Conservation (phyloP, 1,140 invertebrate genomes). For the Drosophila pruinosa region DNA sequence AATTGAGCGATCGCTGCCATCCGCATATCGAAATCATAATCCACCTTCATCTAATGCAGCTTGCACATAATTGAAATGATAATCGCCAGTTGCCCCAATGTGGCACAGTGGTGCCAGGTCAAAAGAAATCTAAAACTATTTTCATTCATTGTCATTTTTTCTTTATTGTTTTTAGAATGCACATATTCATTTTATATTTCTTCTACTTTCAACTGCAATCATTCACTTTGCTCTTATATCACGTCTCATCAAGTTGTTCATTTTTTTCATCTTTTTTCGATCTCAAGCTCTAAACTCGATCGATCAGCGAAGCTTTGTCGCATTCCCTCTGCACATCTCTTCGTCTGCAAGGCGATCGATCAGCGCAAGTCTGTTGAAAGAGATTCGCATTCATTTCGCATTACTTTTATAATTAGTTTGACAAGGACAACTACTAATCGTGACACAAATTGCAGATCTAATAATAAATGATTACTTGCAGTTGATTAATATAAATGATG, state of each 20-base stretch:
- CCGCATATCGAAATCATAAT: conserved; percentile 31
- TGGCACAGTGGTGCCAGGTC: conserved; percentile 33
- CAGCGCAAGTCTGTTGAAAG: background rate
- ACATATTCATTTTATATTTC: too few relatives aligned
- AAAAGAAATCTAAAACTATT: background rate
- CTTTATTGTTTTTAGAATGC: too few relatives aligned
- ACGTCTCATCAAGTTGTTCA: background rate
- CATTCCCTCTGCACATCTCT: background rate
- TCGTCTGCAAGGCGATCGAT: background rate
- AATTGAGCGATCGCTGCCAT: conserved; percentile 43
- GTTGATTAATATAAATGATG: background rate
- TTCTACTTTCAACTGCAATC: too few relatives aligned
- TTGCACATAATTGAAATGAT: conserved; percentile 66
- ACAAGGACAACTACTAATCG: conserved; percentile 16
- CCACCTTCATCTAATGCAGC: conserved; percentile 57
- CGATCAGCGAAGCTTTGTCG: conserved; percentile 10
- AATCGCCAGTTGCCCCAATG: conserved; percentile 10
- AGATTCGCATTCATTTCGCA: background rate
- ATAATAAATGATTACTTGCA: background rate
- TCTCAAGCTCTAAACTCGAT: background rate
- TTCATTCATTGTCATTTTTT: too few relatives aligned
- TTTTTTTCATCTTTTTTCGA: too few relatives aligned
- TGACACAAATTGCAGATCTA: background rate
- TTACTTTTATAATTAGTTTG: conserved; percentile 19
- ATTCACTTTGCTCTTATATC: background rate